phyloP scores from a whole-genome alignment of 2,113 vertebrate species.

The Amphiprion percula region DNA sequence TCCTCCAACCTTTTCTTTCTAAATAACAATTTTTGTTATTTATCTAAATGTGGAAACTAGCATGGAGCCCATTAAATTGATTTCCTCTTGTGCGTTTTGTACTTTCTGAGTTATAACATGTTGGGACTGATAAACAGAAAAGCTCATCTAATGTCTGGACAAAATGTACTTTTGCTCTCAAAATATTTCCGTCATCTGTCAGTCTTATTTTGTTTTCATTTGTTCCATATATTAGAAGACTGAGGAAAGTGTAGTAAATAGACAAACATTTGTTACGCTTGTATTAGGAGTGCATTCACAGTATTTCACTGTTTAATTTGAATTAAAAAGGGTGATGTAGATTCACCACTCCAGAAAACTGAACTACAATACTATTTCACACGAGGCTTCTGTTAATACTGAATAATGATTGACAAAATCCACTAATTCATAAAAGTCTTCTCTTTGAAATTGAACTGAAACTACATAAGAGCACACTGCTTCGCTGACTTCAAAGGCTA shows the following conservation, averaged over 20 bases:
- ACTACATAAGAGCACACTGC: neutral
- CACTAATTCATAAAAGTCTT: neutral
- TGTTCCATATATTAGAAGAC: neutral
- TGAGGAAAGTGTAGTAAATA: neutral
- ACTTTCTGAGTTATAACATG: neutral
- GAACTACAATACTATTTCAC: neutral
- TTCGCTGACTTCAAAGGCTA: conserved; percentile 39
- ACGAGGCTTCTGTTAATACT: neutral
- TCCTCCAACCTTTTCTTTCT: neutral
- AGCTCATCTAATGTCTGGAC: neutral
- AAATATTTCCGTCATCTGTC: no score
- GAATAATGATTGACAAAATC: conserved; percentile 1
- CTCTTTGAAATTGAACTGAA: neutral
- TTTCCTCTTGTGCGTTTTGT: conserved; percentile 12
- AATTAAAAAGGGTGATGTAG: neutral
- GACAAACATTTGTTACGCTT: neutral
- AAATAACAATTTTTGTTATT: conserved; percentile 3
- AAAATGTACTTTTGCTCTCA: no score
- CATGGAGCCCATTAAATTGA: neutral
- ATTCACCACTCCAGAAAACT: neutral
- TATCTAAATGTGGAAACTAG: conserved; percentile 3
- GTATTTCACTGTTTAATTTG: neutral
- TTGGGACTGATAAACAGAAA: neutral
- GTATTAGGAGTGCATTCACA: neutral
- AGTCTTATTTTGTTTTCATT: neutral